phyloP scores from a whole-genome alignment of 35 echinoderm and acorn worm genomes.

The Apostichopus japonicus region DNA sequence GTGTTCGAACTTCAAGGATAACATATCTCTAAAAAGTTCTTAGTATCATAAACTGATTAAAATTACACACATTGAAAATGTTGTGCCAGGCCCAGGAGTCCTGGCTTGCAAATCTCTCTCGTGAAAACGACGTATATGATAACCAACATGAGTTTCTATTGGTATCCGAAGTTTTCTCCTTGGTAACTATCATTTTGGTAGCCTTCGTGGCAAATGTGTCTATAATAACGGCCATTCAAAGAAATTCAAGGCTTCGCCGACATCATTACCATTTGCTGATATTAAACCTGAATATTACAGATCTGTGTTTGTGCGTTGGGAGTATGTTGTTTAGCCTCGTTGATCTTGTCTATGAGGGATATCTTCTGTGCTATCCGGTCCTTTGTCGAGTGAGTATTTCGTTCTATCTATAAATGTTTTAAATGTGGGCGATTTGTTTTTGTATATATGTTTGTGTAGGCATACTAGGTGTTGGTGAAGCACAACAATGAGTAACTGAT shows the following conservation, averaged over 20 bases:
- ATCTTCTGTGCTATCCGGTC: background rate
- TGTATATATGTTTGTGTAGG: too few species aligned
- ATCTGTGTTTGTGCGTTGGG: background rate
- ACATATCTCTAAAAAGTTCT: too few species aligned
- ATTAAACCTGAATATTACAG: background rate
- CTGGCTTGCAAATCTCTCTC: background rate
- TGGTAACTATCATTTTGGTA: background rate
- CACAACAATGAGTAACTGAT: too few species aligned
- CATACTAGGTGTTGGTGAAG: too few species aligned
- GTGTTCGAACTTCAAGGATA: too few species aligned
- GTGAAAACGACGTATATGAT: background rate
- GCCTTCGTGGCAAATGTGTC: conserved; percentile 11
- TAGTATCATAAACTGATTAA: too few species aligned
- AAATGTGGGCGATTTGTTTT: background rate
- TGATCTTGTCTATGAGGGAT: background rate
- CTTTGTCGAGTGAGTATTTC: background rate
- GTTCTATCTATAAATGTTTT: background rate
- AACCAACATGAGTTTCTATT: background rate
- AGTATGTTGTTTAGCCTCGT: background rate
- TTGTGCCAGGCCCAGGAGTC: background rate
- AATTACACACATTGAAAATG: background rate
- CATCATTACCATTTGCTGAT: background rate
- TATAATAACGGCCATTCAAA: background rate
- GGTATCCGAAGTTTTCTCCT: background rate
- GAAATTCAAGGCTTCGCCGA: background rate